Evolutionary conservation across 2,113 vertebrate species (phyloP).

Genomic region (Larimichthys polyactis): DNA sequence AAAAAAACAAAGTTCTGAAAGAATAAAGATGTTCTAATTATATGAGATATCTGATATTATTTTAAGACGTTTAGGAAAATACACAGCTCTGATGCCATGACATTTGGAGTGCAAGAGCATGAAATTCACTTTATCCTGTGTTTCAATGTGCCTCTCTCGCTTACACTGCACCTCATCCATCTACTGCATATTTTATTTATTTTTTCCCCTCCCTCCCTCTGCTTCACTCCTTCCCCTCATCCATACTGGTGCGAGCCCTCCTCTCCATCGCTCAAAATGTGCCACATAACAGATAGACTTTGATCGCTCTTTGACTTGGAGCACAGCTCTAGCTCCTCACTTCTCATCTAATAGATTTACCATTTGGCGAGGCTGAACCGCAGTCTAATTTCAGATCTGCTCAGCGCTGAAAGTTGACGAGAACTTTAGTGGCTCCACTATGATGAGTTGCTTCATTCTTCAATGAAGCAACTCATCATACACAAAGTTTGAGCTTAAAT

Average conservation of each 20-base stretch:
- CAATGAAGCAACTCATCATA: conserved; percentile 19
- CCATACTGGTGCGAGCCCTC: conserved; percentile 14
- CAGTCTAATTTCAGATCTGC: conserved; percentile 40
- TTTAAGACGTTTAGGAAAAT: conserved; percentile 2
- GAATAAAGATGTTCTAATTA: not conserved
- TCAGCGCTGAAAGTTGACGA: conserved; percentile 39
- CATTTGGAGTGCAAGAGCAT: conserved; percentile 42
- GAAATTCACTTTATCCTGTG: conserved; percentile 40
- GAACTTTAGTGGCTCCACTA: conserved; percentile 10
- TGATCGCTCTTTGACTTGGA: conserved; percentile 61
- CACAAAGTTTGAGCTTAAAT: conserved; percentile 9
- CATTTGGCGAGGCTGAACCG: conserved; percentile 23
- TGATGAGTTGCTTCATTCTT: no score
- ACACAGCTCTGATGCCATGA: conserved; percentile 5
- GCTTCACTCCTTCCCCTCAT: conserved; percentile 24
- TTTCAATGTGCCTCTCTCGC: conserved; percentile 22
- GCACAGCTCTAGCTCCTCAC: conserved; percentile 35
- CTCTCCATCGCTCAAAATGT: conserved; percentile 27
- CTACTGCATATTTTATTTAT: conserved; percentile 60
- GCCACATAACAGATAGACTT: conserved; percentile 62
- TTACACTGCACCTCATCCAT: conserved; percentile 37
- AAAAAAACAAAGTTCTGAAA: not conserved
- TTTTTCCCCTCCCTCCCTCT: conserved; percentile 31
- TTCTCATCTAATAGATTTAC: conserved; percentile 48
- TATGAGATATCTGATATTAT: not conserved